Evolutionary conservation across 2,797 vertebrate genomes (phyloP).

Genomic region (Rhynchotus rufescens): DNA sequence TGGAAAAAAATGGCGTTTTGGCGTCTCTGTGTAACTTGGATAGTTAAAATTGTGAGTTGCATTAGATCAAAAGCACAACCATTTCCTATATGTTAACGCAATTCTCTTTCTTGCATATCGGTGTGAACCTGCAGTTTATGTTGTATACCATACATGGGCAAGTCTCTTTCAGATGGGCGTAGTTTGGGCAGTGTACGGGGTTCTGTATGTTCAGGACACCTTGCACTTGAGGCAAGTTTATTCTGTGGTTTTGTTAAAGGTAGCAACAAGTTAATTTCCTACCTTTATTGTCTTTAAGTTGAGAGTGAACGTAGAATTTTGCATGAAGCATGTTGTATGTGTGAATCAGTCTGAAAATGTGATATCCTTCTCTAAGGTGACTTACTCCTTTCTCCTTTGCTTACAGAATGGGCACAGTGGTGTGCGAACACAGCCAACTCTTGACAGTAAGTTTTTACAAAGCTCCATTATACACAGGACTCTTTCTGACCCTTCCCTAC

Average conservation of each 20-base stretch:
- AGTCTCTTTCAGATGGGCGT: conserved; percentile 14
- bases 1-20: conserved; percentile 33
- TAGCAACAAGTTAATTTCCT: conserved; percentile 1
- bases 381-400: conserved; percentile 33
- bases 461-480: not conserved
- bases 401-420: conserved; percentile 90
- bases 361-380: not conserved
- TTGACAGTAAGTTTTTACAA: conserved; percentile 89
- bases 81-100: conserved; percentile 46
- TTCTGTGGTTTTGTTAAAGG: not conserved
- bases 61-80: conserved; percentile 59
- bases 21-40: conserved; percentile 60
- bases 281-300: not conserved
- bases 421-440: conserved; percentile 86
- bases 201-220: conserved; percentile 18
- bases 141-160: conserved; percentile 3
- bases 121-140: conserved; percentile 21
- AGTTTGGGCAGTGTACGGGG: not conserved
- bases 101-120: conserved; percentile 37
- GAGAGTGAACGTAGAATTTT: conserved; percentile 7
- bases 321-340: conserved; percentile 22
- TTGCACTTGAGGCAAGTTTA: conserved; percentile 4
- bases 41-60: conserved; percentile 67
- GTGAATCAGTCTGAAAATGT: not conserved
- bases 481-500: not conserved